Evolutionary conservation across 2,797 vertebrate species (phyloP).

Genomic region (Halcyon badia): DNA sequence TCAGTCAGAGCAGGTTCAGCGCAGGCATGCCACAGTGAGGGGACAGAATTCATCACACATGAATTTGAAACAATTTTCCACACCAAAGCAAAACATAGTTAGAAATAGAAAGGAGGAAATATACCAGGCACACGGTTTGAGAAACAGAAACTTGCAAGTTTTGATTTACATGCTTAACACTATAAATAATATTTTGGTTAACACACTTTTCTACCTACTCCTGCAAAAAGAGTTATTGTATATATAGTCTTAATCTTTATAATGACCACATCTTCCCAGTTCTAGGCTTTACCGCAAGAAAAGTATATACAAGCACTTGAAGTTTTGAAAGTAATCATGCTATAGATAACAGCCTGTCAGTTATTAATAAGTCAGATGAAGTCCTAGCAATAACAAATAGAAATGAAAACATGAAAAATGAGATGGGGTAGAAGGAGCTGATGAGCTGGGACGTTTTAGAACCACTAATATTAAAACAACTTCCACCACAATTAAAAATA

Average conservation of each 20-base stretch:
- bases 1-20: background rate
- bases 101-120: background rate
- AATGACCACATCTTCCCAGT: background rate
- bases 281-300: background rate
- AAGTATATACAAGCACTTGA: background rate
- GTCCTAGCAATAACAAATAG: background rate
- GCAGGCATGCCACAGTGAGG: background rate
- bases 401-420: background rate
- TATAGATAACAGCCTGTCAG: background rate
- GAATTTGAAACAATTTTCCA: background rate
- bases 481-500: background rate
- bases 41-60: background rate
- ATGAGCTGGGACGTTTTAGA: background rate
- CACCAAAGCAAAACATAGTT: background rate
- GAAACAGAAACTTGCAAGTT: background rate
- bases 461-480: background rate
- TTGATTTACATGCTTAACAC: background rate
- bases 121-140: constrained; percentile 6
- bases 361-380: background rate
- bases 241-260: background rate
- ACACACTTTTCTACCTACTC: background rate
- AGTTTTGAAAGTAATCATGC: background rate
- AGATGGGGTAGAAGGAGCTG: background rate
- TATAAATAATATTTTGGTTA: constrained; percentile 2
- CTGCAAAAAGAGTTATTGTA: constrained; percentile 2